Evolutionary conservation across 2,797 vertebrate genomes (phyloP).

Genomic region (Hephaestus fuliginosus): DNA sequence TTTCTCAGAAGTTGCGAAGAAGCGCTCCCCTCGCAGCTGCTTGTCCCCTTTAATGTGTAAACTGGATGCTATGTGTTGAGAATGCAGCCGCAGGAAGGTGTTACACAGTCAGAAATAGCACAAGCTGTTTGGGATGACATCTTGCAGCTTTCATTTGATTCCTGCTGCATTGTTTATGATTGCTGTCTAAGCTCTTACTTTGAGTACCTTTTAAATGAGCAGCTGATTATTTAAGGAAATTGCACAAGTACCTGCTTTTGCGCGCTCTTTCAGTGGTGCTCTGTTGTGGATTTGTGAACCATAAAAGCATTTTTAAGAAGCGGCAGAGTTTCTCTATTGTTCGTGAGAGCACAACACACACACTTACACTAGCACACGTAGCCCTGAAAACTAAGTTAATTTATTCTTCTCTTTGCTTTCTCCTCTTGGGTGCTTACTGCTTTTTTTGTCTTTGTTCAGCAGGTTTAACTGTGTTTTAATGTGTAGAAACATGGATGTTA

Average conservation of each 20-base stretch:
- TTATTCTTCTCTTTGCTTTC: constrained; percentile 34
- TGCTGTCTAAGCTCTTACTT: constrained; percentile 20
- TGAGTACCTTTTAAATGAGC: constrained; percentile 45
- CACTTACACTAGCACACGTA: neutral
- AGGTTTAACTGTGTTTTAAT: constrained; percentile 9
- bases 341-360: constrained; percentile 16
- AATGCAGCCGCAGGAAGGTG: constrained; percentile 41
- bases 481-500: constrained; percentile 10
- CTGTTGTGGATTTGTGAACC: constrained; percentile 22
- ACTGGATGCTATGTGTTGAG: constrained; percentile 30
- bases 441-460: neutral
- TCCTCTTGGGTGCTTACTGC: constrained; percentile 15
- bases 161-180: constrained; percentile 33
- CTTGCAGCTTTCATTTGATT: constrained; percentile 41
- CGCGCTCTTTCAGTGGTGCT: constrained; percentile 22
- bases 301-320: constrained; percentile 32
- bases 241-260: neutral
- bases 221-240: constrained; percentile 45
- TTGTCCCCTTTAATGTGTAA: constrained; percentile 25
- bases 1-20: constrained; percentile 31
- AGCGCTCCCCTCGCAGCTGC: constrained; percentile 28
- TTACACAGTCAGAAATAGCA: constrained; percentile 49
- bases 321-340: constrained; percentile 13
- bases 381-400: constrained; percentile 29
- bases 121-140: constrained; percentile 24